Conservation (phyloP, 2,888 invertebrate genomes). For the Melanophora roralis region DNA sequence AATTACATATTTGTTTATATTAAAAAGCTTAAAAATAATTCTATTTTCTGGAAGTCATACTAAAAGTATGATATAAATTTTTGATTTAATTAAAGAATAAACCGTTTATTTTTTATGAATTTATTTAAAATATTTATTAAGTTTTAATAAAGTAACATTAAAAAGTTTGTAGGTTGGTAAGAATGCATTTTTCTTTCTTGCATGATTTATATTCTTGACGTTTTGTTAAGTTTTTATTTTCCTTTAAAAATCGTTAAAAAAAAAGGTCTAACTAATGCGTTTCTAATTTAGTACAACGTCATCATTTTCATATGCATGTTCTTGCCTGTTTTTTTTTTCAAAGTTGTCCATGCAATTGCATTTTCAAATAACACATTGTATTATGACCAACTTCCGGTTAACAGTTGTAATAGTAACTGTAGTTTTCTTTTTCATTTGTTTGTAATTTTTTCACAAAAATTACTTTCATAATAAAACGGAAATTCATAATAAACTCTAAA, state of each 20-base stretch:
- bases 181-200: too few relatives aligned
- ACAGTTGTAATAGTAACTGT: constrained; percentile 30
- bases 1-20: too few relatives aligned
- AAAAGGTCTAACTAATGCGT: constrained; percentile 28
- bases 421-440: neutral
- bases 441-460: constrained; percentile 11
- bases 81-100: neutral
- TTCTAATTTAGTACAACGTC: constrained; percentile 18
- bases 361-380: constrained; percentile 57
- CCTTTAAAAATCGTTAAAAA: neutral
- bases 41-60: too few relatives aligned
- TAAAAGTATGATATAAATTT: too few relatives aligned
- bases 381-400: constrained; percentile 61
- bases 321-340: neutral
- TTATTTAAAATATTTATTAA: neutral
- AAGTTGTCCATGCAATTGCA: constrained; percentile 31
- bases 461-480: constrained; percentile 52
- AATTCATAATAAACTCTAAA: constrained; percentile 58
- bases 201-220: constrained; percentile 32
- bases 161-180: too few relatives aligned
- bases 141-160: neutral
- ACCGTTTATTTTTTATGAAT: neutral
- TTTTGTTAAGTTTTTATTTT: constrained; percentile 22
- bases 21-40: too few relatives aligned
- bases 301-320: constrained; percentile 36